Evolutionary conservation across 2,888 invertebrate genomes (phyloP), one percentile per base, ranked within the genome.

Genomic region (Zygothrica quintamaculata): DNA sequence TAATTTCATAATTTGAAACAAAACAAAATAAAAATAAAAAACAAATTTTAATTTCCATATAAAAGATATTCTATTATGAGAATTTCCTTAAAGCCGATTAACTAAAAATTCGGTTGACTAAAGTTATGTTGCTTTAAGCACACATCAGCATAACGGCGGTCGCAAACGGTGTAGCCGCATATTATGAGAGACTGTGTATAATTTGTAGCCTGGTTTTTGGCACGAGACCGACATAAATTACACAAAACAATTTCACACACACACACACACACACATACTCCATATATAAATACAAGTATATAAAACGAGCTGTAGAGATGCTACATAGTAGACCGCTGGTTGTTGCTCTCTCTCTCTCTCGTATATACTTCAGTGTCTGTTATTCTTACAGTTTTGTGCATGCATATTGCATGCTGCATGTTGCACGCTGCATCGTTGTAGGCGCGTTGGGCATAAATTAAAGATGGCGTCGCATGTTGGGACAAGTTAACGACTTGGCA

Each of bases 381-480:
- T n/a, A n/a, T n/a, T n/a, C n/a, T n/a, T n/a, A n/a, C n/a, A n/a
- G n/a, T 18, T 56, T 29, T 55, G 33, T 42, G 56, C 58, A 48
- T 74, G 62, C 62, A 74, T 56, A 29, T 71, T 68, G 60, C 66
- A 70, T 52, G 33, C 33, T 52, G 46, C 25, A 13, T 8, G 39
- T 5, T 39, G 58, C 58, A 51, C 37, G 44, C 18, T 59, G 65
- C 64, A 59, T 52, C 42, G 40, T 68, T 65, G 58, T 61, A 69
- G 72, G 73, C 75, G 53, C 69, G 72, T 36, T 29, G 29, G 43
- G 61, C 75, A 75, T 76, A 75, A 70, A 76, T 75, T 76, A 75
- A 75, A 69, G 61, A 73, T 73, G 66, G 53, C 61, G 57, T 34
- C 48, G 36, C 44, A 47, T 29, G 46, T 42, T 47, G 47, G 55